A percentile compares a stretch with the other conserved stretches of the same genome.
These are phyloP conservation scores for Podarcis lilfordi DNA, from an alignment of 2,797 vertebrate genomes.

Conservation along the genomic window DNA sequence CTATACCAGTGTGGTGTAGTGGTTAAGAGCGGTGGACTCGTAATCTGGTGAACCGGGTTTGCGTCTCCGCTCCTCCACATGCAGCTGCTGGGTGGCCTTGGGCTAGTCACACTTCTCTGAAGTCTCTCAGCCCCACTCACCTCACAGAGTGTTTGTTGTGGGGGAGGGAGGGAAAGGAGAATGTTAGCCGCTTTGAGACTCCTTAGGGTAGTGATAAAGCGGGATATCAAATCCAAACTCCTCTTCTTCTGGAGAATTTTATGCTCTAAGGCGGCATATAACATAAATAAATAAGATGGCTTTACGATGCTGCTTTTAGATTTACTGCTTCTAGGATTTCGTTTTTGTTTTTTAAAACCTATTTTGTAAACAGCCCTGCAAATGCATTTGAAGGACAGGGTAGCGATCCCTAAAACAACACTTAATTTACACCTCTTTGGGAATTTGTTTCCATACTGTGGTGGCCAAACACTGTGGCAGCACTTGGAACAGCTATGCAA, in stretches of 20 bases:
- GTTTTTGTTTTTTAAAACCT: not conserved
- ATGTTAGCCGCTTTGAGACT: too few species aligned
- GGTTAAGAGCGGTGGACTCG: too few species aligned
- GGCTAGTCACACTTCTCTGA: too few species aligned
- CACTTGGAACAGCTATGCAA: not conserved
- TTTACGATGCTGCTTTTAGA: not conserved
- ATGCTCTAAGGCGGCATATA: not conserved
- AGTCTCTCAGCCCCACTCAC: too few species aligned
- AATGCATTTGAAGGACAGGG: not conserved
- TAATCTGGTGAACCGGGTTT: too few species aligned
- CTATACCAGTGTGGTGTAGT: too few species aligned
- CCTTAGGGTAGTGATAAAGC: too few species aligned
- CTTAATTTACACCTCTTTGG: not conserved
- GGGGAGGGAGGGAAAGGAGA: too few species aligned
- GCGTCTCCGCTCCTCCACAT: accelerated
- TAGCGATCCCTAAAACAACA: not conserved
- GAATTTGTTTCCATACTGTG: not conserved
- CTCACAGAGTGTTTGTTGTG: too few species aligned
- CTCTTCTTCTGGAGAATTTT: not conserved
- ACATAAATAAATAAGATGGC: not conserved
- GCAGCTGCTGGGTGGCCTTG: too few species aligned
- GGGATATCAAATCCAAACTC: too few species aligned
- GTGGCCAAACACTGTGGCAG: not conserved
- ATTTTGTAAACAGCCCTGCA: not conserved
- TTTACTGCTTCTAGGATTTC: not conserved